These are phyloP conservation scores for Channa maculata DNA, from an alignment of 2,113 vertebrate genomes.

Conservation along the genomic window DNA sequence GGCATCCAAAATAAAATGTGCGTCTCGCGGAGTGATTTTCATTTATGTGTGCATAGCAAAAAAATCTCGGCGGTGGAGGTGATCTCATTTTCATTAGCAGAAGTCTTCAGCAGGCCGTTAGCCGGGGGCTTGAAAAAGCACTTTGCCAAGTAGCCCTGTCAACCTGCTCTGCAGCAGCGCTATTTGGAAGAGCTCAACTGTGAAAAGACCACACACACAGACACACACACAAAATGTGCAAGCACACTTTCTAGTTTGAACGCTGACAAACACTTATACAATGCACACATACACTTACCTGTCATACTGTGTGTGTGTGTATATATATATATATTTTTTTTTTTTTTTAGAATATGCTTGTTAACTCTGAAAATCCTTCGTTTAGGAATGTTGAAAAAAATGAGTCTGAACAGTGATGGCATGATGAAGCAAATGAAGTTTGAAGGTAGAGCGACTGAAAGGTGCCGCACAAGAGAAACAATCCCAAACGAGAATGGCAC, in stretches of 20 bases:
- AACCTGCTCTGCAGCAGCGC: constrained; percentile 11
- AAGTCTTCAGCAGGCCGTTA: constrained; percentile 58
- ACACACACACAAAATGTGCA: background rate
- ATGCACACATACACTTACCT: background rate
- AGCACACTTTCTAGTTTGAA: background rate
- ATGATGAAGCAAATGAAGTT: constrained; percentile 17
- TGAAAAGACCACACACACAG: constrained; percentile 41
- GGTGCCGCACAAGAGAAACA: constrained; percentile 13
- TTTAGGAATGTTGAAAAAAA: constrained; percentile 15
- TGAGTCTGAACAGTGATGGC: background rate
- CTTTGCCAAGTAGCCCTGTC: constrained; percentile 60
- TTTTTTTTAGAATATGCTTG: constrained; percentile 5
- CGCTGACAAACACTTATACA: background rate
- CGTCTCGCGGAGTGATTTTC: background rate
- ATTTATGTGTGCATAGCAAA: constrained; percentile 14
- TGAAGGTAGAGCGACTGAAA: background rate
- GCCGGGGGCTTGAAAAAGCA: constrained; percentile 58
- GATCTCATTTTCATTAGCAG: constrained; percentile 58
- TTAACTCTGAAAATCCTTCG: constrained; percentile 21
- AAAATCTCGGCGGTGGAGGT: constrained; percentile 23
- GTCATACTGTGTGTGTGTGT: background rate
- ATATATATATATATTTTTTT: no score
- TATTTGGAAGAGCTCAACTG: constrained; percentile 48
- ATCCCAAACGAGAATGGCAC: constrained; percentile 14
- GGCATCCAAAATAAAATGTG: constrained; percentile 18